These are phyloP conservation scores for Andrena chrysosceles DNA, from an alignment of 2,888 invertebrate genomes.

Conservation along the genomic window DNA sequence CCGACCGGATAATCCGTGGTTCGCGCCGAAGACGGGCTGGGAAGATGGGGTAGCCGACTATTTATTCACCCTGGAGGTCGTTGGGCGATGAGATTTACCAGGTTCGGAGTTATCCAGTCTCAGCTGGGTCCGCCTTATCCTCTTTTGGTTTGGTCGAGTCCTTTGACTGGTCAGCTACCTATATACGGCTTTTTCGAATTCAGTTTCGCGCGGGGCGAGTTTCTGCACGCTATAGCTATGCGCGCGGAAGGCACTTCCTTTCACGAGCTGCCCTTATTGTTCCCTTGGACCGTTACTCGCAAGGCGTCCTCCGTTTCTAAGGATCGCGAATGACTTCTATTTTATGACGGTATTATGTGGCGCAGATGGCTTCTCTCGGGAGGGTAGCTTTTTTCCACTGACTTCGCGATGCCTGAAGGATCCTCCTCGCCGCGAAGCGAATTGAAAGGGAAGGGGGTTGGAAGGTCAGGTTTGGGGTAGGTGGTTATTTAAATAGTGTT, in stretches of 20 bases:
- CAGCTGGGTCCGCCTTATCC: background rate
- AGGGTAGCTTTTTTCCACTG: background rate
- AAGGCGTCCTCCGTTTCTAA: conserved; percentile 5
- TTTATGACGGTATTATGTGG: conserved; percentile 11
- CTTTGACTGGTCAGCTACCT: background rate
- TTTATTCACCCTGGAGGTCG: background rate
- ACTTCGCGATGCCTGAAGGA: too few relatives aligned
- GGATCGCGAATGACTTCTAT: conserved; percentile 28
- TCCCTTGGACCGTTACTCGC: conserved; percentile 28
- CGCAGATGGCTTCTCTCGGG: conserved; percentile 2
- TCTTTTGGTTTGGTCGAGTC: background rate
- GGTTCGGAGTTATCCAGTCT: background rate
- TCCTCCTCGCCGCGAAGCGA: too few relatives aligned
- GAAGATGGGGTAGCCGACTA: background rate
- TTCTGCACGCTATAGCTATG: conserved; percentile 6
- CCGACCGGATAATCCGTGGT: conserved; percentile 53
- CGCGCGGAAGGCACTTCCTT: background rate
- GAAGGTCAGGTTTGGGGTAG: too few relatives aligned
- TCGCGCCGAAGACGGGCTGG: conserved; percentile 7
- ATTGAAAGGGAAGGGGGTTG: too few relatives aligned
- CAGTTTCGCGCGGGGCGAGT: conserved; percentile 1
- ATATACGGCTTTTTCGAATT: conserved; percentile 10
- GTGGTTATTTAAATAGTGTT: too few relatives aligned
- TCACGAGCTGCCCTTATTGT: conserved; percentile 24
- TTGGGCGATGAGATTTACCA: background rate